These are phyloP conservation scores for Chaetophractus vellerosus DNA, from an alignment of 2,797 vertebrate genomes.

Conservation along the genomic window DNA sequence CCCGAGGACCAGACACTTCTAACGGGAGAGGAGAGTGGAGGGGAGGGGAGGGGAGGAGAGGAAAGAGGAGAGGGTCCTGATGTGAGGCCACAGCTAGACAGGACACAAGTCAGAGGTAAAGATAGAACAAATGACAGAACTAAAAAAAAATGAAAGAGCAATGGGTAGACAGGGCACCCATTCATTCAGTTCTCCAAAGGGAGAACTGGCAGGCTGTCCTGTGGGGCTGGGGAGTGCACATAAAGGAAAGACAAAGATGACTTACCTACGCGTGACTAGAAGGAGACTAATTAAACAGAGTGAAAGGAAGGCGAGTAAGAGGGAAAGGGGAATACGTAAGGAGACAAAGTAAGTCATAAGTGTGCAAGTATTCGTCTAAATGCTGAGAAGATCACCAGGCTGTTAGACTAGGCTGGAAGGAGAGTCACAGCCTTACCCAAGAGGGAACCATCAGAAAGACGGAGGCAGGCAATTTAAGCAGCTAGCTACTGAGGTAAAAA, in stretches of 20 bases:
- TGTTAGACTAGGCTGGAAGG: neutral
- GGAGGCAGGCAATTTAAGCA: slow-evolving; percentile 30
- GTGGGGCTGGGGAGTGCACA: accelerated
- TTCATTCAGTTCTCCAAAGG: too few species aligned
- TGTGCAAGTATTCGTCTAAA: neutral
- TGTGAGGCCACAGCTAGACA: neutral
- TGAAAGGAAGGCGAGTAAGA: neutral
- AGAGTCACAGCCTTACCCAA: neutral
- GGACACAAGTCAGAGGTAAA: neutral
- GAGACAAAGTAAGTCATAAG: neutral
- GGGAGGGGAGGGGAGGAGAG: too few species aligned
- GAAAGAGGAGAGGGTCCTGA: accelerated
- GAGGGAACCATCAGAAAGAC: slow-evolving; percentile 46
- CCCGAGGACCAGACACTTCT: neutral
- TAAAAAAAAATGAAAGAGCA: neutral
- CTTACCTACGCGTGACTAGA: neutral
- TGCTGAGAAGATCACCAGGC: neutral
- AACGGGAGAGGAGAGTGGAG: too few species aligned
- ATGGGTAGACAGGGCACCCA: neutral
- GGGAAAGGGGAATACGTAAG: neutral
- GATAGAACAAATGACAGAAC: neutral
- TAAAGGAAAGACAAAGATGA: neutral
- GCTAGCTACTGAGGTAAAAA: neutral
- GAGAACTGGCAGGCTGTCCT: neutral
- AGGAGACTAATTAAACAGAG: neutral